These are phyloP conservation scores for Melanotaenia duboulayi DNA, from an alignment of 2,113 vertebrate species.

Conservation along the genomic window DNA sequence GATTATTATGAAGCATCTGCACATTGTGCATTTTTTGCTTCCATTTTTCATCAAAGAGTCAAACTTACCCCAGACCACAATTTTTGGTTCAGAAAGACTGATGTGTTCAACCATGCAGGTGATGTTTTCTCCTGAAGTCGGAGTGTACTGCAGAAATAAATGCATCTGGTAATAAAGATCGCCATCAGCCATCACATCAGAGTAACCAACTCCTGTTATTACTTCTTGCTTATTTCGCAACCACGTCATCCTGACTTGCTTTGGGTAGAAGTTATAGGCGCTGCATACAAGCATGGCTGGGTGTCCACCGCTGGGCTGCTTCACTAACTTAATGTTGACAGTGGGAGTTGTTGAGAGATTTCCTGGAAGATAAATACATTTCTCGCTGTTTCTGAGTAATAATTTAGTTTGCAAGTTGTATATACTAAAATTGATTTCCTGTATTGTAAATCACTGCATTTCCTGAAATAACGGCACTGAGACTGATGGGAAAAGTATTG, in stretches of 20 bases:
- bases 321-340: constrained; percentile 23
- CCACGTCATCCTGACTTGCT: constrained; percentile 35
- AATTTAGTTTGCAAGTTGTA: no score
- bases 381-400: no score
- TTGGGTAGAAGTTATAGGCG: constrained; percentile 43
- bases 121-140: constrained; percentile 3
- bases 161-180: constrained; percentile 32
- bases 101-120: constrained; percentile 35
- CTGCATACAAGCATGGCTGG: constrained; percentile 30
- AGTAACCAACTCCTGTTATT: not conserved
- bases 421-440: no score
- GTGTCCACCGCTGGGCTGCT: not conserved
- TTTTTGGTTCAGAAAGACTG: not conserved
- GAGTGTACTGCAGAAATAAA: constrained; percentile 12
- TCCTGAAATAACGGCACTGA: no score
- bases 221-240: constrained; percentile 18
- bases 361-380: no score
- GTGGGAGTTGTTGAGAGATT: constrained; percentile 1
- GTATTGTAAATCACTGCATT: no score
- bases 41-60: not conserved
- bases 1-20: not conserved
- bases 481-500: no score
- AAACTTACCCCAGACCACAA: constrained; percentile 30
- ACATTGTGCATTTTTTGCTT: not conserved
- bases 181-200: constrained; percentile 17